Percentiles rank a stretch among this genome's conserved stretches.
These are phyloP conservation scores for Egretta garzetta DNA, from an alignment of 2,113 vertebrate genomes.

Conservation along the genomic window DNA sequence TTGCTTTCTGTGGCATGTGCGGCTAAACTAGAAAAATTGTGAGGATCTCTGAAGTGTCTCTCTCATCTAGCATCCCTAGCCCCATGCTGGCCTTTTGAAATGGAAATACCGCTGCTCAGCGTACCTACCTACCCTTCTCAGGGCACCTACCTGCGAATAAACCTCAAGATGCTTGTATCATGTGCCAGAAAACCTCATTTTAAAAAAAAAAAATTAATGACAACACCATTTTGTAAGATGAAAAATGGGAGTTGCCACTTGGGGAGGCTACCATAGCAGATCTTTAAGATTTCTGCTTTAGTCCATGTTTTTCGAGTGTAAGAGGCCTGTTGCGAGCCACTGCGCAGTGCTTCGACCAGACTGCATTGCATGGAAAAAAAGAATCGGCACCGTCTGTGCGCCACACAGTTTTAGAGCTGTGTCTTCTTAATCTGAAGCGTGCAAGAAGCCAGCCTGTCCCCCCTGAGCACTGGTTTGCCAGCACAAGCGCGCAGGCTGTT, in stretches of 20 bases:
- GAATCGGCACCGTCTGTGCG: background rate
- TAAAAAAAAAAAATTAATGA: background rate
- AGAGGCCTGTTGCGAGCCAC: background rate
- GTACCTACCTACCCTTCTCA: background rate
- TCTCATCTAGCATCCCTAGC: background rate
- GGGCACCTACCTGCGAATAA: background rate
- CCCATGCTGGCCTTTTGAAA: background rate
- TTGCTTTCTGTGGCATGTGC: background rate
- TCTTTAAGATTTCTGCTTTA: background rate
- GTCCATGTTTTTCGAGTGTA: background rate
- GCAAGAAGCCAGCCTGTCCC: background rate
- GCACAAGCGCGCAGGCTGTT: background rate
- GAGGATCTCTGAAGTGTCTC: background rate
- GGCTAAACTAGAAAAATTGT: background rate
- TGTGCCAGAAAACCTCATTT: background rate
- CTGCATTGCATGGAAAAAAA: background rate
- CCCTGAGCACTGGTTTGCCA: background rate
- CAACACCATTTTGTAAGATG: background rate
- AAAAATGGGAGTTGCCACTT: background rate
- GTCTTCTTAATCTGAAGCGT: background rate
- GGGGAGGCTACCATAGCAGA: background rate
- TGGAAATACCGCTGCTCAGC: background rate
- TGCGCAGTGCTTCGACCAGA: background rate
- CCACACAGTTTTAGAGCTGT: background rate
- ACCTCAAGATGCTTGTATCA: background rate